Percentiles rank a stretch among this genome's conserved stretches.
Evolutionary conservation across 2,113 vertebrate species (phyloP).

Genomic region (Ellobius talpinus): DNA sequence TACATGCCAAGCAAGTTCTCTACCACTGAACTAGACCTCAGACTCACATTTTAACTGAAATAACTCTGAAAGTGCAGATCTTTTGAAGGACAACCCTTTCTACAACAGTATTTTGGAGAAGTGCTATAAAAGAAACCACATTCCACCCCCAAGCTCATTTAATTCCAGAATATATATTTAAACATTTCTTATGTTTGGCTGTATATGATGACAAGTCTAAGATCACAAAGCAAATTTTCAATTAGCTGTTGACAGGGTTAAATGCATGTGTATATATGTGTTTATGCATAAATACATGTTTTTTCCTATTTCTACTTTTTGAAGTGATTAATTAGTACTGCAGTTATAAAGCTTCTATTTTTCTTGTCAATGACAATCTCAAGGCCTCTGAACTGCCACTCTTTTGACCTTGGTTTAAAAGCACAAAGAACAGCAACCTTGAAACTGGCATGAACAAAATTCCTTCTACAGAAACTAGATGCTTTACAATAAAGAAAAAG

Average conservation of each 20-base stretch:
- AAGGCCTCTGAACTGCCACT: conserved; percentile 92
- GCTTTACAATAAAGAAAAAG: conserved; percentile 86
- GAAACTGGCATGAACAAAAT: conserved; percentile 89
- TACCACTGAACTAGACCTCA: not conserved
- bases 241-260: conserved; percentile 55
- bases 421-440: conserved; percentile 90
- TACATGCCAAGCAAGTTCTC: not conserved
- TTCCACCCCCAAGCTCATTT: conserved; percentile 64
- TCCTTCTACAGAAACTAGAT: conserved; percentile 89
- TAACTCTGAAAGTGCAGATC: conserved; percentile 68
- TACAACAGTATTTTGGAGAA: conserved; percentile 40
- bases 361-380: conserved; percentile 93
- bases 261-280: conserved; percentile 42
- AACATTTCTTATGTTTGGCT: conserved; percentile 25
- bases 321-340: conserved; percentile 91
- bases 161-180: conserved; percentile 54
- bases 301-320: conserved; percentile 81
- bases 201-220: conserved; percentile 38
- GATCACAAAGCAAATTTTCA: conserved; percentile 62
- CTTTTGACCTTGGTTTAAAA: conserved; percentile 92
- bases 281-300: conserved; percentile 69
- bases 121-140: conserved; percentile 62
- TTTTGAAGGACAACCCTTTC: conserved; percentile 73
- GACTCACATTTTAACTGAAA: conserved; percentile 78
- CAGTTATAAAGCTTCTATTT: conserved; percentile 91